Evolutionary conservation across 2,797 vertebrate species (phyloP).

Genomic region (Lates japonicus): DNA sequence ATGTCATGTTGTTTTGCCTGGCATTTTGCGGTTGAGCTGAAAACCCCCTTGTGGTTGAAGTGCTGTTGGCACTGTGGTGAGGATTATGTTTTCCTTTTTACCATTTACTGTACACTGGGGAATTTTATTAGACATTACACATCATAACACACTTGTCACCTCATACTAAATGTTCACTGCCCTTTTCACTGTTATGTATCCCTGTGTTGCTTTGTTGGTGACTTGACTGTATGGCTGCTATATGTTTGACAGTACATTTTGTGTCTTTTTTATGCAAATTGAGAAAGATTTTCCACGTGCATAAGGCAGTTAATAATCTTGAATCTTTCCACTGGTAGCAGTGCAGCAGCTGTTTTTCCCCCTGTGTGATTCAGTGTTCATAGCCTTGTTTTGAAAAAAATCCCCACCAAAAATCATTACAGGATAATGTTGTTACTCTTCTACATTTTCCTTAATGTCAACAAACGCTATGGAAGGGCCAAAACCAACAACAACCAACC

Average conservation of each 20-base stretch:
- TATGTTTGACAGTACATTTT: not conserved
- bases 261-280: not conserved
- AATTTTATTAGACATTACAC: not conserved
- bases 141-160: not conserved
- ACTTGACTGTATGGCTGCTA: not conserved
- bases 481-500: not conserved
- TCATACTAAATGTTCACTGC: not conserved
- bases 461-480: not conserved
- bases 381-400: not conserved
- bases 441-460: not conserved
- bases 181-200: not conserved
- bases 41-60: conserved; percentile 11
- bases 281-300: not conserved
- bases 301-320: not conserved
- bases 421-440: not conserved
- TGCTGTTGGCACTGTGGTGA: not conserved
- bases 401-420: conserved; percentile 4
- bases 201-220: not conserved
- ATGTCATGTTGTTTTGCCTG: not conserved
- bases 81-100: not conserved
- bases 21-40: conserved; percentile 14
- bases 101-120: not conserved
- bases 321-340: not conserved
- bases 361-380: not conserved
- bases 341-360: not conserved